Evolutionary conservation across 2,113 vertebrate species (phyloP).

Genomic region (Thomomys bottae): DNA sequence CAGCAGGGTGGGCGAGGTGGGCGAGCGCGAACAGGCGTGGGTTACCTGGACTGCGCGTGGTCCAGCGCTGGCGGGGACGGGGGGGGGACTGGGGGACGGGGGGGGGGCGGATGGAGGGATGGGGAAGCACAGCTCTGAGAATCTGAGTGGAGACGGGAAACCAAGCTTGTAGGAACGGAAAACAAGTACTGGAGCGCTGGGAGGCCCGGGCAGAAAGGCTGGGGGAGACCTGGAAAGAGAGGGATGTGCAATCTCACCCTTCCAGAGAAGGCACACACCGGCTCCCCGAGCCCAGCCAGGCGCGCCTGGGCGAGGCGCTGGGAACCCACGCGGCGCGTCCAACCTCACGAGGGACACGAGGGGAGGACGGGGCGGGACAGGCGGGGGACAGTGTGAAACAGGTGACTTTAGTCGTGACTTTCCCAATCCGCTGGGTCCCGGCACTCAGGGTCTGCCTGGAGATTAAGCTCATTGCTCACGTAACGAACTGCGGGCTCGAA

Average conservation of each 20-base stretch:
- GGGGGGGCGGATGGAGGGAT: too few relatives aligned
- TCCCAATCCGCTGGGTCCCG: neutral
- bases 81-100: too few relatives aligned
- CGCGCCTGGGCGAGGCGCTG: neutral
- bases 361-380: neutral
- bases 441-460: conserved; percentile 44
- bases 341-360: neutral
- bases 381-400: neutral
- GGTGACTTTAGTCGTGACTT: conserved; percentile 43
- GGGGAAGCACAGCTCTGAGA: neutral
- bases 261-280: neutral
- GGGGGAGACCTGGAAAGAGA: too few relatives aligned
- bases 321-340: neutral
- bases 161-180: neutral
- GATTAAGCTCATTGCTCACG: conserved; percentile 59
- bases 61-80: neutral
- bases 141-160: neutral
- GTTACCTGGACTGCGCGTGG: neutral
- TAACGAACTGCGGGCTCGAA: conserved; percentile 66
- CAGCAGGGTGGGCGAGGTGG: conserved; percentile 21
- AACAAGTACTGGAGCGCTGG: neutral
- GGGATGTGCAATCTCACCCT: neutral
- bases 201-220: neutral
- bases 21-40: neutral
- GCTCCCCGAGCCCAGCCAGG: conserved; percentile 1